Base-by-base conservation (phyloP, 2,797 vertebrate genomes). In the Trachops cirrhosus region DNA sequence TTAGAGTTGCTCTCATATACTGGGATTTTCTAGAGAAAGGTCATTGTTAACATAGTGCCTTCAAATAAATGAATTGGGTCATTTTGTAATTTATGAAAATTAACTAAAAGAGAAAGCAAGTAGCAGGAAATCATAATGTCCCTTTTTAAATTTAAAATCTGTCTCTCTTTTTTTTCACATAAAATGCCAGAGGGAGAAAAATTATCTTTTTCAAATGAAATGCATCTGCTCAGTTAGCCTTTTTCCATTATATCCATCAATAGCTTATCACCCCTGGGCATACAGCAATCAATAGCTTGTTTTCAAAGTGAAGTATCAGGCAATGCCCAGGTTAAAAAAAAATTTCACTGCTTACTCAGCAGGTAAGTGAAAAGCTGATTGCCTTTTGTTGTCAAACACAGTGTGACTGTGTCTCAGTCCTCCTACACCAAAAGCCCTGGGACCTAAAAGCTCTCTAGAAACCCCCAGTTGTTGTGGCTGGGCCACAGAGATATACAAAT, bases 281-380 rank as follows among this genome's bases (percentile, higher is more conserved):
- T 19, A 48, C 8, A 91, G 59, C 46, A 67, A 83, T 95, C 84
- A 74, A 54, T 96, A 78, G 89, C 86, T 74, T 96, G 19, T 95
- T 97, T 88, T 93, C 78, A 59, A 91, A 91, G 62, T 91, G 70
- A 94, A 86, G 59, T 95, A 91, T 75, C 44, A 96, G 34, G 71
- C 2, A 2, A 78, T 85, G 44, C 9, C 52, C 26, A 68, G 16
- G 11, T 32, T 15, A 46, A 67, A 26, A 85, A 44, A 92, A 80
- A 64, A 11, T 0, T 26, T 86, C 34, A 67, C 46, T 90, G 46
- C 77, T 88, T 92, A 82, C 15, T 92, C 59, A 62, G 54, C 68
- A 22, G 68, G 9, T 46, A 74, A 91, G 39, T 87, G 75, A 91
- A 87, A 62, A 74, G 54, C 64, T 68, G 16, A 70, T 54, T 89